Percentiles rank a stretch among this genome's conserved stretches.
phyloP scores from a whole-genome alignment of 2,113 vertebrate genomes.

The Podarcis cretensis region DNA sequence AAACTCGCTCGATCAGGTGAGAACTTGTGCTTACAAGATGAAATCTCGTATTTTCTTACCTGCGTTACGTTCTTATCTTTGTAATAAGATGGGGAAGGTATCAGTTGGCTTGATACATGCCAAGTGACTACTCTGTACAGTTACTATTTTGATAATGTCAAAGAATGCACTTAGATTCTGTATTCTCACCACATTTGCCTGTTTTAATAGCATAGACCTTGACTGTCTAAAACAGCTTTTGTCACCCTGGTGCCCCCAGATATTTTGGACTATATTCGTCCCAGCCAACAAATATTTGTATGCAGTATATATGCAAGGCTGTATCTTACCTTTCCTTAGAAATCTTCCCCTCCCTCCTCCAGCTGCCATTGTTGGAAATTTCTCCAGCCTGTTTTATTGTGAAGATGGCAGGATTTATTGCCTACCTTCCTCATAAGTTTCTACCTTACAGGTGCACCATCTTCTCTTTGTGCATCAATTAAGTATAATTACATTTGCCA shows the following conservation, averaged over 20 bases:
- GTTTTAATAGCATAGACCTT: no score
- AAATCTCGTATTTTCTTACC: neutral
- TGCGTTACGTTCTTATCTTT: neutral
- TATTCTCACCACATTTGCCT: neutral
- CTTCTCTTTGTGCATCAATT: neutral
- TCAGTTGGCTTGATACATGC: neutral
- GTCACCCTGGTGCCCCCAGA: no score
- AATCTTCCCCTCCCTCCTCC: neutral
- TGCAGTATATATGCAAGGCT: neutral
- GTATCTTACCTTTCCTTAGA: neutral
- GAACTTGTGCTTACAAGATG: conserved; percentile 22
- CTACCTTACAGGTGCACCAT: neutral
- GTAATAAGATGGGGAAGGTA: neutral
- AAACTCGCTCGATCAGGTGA: conserved; percentile 83
- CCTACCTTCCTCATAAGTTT: neutral
- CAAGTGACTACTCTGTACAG: rapidly evolving
- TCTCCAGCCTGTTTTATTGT: neutral
- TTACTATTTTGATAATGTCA: neutral
- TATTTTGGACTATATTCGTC: no score
- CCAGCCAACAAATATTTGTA: neutral
- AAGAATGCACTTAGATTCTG: neutral
- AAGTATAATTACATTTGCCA: no score
- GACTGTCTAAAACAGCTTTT: no score
- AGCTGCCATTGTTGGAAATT: no score
- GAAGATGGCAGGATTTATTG: neutral